Evolutionary conservation across 2,888 invertebrate genomes (phyloP), one percentile per base, ranked within the genome.

Genomic region (Cephus pulcher): DNA sequence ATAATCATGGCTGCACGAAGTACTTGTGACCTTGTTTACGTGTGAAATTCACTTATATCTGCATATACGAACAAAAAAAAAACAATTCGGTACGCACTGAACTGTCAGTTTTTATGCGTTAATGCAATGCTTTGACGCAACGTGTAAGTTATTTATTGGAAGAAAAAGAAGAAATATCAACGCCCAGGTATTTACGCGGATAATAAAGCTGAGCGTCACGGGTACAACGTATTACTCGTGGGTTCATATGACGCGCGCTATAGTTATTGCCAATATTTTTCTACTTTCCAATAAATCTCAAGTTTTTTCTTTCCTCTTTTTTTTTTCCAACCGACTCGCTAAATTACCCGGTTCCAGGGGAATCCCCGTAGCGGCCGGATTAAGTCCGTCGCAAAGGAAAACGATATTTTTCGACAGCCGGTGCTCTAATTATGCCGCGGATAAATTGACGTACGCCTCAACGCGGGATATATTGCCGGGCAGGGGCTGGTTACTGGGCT

Each of bases 221-320:
- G 68, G 74, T 69, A 40, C 69, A 12, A 79, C 77, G 56, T 75
- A 80, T 76, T 80, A 74, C 30, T 33, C 30, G 11, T 33, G 68
- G 77, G 34, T 80, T 75, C 34, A 70, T 73, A 37, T 32, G 37
- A 35, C 69, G 37, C 74, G 32, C 75, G 70, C 76, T 78, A 71
- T 78, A 71, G 35, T 76, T 80, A 81, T 79, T 79, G 76, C 71
- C 81, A 76, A 82, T 82, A 82, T 74, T 75, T 81, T 77, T 77
- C 76, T 75, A 70, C 77, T 69, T 23, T 32, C 11, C 23, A 32
- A 75, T 56, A 76, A 81, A 81, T 81, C 75, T 76, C 76, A 15
- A 73, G 69, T 75, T 74, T 68, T 76, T 80, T 73, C 77, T 75
- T 30, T 35, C 35, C 1, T 6, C 23, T 70, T 77, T 73, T 79